These are phyloP conservation scores for Pangasianodon hypophthalmus DNA, from an alignment of 2,113 vertebrate species.

Conservation along the genomic window DNA sequence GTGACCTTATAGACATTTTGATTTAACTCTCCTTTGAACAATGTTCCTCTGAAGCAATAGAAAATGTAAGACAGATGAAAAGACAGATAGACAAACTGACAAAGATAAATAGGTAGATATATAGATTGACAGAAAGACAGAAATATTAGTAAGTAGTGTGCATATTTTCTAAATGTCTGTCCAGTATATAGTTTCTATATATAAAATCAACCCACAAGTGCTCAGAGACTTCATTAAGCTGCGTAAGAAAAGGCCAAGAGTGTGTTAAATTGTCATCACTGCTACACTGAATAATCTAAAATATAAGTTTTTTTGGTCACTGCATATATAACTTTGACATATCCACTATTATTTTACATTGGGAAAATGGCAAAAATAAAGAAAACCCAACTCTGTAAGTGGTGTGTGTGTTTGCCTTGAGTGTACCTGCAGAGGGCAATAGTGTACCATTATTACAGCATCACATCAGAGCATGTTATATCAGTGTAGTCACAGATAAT, in stretches of 20 bases:
- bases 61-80: too few species aligned
- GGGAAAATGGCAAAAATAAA: not conserved
- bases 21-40: too few species aligned
- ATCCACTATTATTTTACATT: not conserved
- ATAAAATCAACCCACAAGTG: not conserved
- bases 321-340: not conserved
- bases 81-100: too few species aligned
- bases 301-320: not conserved
- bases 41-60: too few species aligned
- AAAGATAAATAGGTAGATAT: too few species aligned
- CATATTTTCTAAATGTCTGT: not conserved
- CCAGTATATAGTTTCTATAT: not conserved
- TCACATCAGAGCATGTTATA: constrained; percentile 1
- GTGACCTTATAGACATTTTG: too few species aligned
- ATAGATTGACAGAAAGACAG: not conserved
- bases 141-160: not conserved
- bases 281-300: not conserved
- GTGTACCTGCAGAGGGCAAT: constrained; percentile 42
- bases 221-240: not conserved
- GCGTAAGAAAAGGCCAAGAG: not conserved
- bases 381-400: not conserved
- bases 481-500: constrained; percentile 2
- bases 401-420: not conserved
- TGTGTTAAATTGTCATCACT: not conserved
- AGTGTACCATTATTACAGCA: not conserved